Evolutionary conservation across 2,113 vertebrate species (phyloP), one percentile per base, ranked within the genome.

Genomic region (Rynchops niger): DNA sequence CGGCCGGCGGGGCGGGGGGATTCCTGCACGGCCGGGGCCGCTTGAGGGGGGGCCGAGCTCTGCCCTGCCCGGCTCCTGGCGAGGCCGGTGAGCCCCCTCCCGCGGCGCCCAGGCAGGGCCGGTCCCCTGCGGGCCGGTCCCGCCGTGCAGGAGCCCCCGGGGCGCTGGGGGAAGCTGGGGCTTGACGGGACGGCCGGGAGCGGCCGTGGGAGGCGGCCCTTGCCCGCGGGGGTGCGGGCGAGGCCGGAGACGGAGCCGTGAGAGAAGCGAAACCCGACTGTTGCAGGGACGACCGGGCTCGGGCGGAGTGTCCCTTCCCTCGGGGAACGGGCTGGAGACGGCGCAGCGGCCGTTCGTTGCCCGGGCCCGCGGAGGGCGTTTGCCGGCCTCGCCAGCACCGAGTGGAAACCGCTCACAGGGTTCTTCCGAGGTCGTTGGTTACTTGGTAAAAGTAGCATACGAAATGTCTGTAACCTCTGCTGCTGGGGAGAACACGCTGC

Each of bases 401-500:
- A 4, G 56, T 1, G 12, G 36, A 13, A 32, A 22, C 47, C 17
- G 0, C 49, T 55, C 22, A 1, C 27, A 4, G 45, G 23, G 3
- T 30, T 45, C 4, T 40, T 45, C 49, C 0, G 4, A 29, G 27
- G 2, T 7, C 16, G 9, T 26, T 34, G 40, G 3, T 20, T 17
- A 10, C 9, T 58, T 15, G 36, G 20, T 61, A 6, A 9, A 36
- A 45, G 49, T 25, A 27, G 6, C 15, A 0, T 3, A 1, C 5
- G 5, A 4, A 13, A 6, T 1, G 5, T 20, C 80, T 61, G 78
- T 16, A 42, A 12, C 30, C 27, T 32, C 16, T 63, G 4, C 71
- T 45, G 36, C 59, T 12, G 5, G 42, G n/a, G 9, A 38, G 17
- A 18, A 2, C 27, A 1, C 26, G 0, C 14, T 1, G 15, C 5